Evolutionary conservation across 1,140 invertebrate species (phyloP).

Genomic region (Aphelenchoides avenae): DNA sequence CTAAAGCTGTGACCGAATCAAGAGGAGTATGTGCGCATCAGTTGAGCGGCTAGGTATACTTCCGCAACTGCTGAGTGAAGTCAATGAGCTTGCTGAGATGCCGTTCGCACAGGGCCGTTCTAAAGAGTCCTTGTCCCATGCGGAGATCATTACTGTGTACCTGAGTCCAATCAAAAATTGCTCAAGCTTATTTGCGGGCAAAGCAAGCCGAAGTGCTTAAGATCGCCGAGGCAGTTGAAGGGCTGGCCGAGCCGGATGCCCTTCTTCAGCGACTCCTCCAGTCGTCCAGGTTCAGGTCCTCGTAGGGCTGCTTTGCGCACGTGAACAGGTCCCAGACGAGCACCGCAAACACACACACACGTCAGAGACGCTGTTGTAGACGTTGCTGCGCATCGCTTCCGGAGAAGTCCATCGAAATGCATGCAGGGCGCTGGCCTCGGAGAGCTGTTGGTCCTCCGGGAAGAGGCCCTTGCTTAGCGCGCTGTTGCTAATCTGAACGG

Average conservation of each 20-base stretch:
- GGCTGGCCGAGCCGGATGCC: conserved; percentile 83
- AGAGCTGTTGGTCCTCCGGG: conserved; percentile 82
- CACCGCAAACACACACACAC: conserved; percentile 85
- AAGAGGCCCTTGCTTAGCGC: conserved; percentile 85
- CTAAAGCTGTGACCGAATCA: too few species aligned
- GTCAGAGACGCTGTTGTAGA: conserved; percentile 79
- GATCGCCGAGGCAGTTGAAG: conserved; percentile 85
- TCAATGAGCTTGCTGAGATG: conserved; percentile 32
- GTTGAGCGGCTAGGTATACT: conserved; percentile 38
- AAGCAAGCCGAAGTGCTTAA: conserved; percentile 68
- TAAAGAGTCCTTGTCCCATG: conserved; percentile 11
- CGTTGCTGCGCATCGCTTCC: conserved; percentile 76
- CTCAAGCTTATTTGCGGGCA: too few species aligned
- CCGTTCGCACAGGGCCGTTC: conserved; percentile 40
- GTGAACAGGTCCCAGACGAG: conserved; percentile 89
- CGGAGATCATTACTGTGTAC: conserved; percentile 14
- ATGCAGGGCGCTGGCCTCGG: too few species aligned
- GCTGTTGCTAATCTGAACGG: conserved; percentile 83
- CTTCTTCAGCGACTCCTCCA: conserved; percentile 60
- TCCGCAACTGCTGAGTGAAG: conserved; percentile 34
- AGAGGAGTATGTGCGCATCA: too few species aligned
- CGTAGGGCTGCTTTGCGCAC: conserved; percentile 77
- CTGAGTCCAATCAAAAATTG: conserved; percentile 1
- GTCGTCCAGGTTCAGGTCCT: conserved; percentile 85
- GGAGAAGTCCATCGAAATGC: conserved; percentile 90